A percentile compares a stretch with the other conserved stretches of the same genome.
These are phyloP conservation scores for Poeciliopsis turrubarensis DNA, from an alignment of 2,113 vertebrate species.

Conservation along the genomic window DNA sequence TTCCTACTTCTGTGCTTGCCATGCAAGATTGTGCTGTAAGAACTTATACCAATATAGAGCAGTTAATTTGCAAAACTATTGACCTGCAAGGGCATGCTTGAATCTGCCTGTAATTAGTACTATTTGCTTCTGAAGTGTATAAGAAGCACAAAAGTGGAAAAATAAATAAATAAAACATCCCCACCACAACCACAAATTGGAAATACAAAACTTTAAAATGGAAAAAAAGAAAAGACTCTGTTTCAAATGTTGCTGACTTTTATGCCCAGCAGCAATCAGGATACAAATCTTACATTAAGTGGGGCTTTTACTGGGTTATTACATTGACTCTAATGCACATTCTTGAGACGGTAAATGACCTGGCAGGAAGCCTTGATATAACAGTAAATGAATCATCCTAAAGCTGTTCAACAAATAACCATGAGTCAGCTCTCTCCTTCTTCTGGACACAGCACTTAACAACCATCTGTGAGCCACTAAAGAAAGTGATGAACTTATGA, in stretches of 20 bases:
- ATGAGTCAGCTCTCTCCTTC: slow-evolving; percentile 22
- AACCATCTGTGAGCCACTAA: slow-evolving; percentile 22
- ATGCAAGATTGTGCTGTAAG: no score
- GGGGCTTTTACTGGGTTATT: slow-evolving; percentile 11
- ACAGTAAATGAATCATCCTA: slow-evolving; percentile 29
- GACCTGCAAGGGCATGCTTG: background rate
- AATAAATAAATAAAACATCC: background rate
- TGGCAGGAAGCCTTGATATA: slow-evolving; percentile 15
- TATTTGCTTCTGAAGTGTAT: background rate
- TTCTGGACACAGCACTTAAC: slow-evolving; percentile 30
- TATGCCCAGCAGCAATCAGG: background rate
- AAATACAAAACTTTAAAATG: no score
- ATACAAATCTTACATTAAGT: slow-evolving; percentile 8
- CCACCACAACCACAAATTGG: no score
- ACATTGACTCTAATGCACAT: slow-evolving; percentile 31
- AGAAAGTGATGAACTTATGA: slow-evolving; percentile 39
- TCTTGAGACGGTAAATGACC: slow-evolving; percentile 32
- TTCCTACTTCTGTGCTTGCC: background rate
- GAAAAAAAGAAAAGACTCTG: background rate
- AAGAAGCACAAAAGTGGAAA: background rate
- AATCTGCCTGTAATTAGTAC: no score
- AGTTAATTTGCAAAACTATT: background rate
- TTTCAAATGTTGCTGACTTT: background rate
- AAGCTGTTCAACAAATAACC: slow-evolving; percentile 36
- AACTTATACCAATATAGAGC: background rate